Evolutionary conservation across 2,797 vertebrate genomes (phyloP).

Genomic region (Anabacerthia variegaticeps): DNA sequence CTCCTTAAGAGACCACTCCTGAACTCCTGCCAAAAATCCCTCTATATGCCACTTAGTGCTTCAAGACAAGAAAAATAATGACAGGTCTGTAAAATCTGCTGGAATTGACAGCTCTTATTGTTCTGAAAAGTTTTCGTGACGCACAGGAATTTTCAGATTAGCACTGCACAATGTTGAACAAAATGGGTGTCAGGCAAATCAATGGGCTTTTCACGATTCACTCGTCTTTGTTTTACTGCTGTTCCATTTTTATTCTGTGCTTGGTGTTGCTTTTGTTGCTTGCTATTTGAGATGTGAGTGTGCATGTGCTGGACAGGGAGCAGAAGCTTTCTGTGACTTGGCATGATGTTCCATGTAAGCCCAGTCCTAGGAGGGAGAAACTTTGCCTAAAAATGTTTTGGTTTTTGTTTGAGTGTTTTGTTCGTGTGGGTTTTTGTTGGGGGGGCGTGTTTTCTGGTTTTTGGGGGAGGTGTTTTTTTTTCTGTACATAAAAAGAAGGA

Average conservation of each 20-base stretch:
- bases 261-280: neutral
- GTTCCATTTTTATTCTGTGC: conserved; percentile 12
- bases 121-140: conserved; percentile 61
- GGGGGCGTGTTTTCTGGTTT: neutral
- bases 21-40: conserved; percentile 44
- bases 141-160: conserved; percentile 52
- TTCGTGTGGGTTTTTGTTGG: too few species aligned
- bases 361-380: neutral
- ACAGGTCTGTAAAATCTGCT: conserved; percentile 56
- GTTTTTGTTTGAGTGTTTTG: neutral
- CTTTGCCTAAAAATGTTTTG: neutral
- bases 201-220: conserved; percentile 21
- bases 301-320: neutral
- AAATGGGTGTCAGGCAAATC: conserved; percentile 58
- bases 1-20: neutral
- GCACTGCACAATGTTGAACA: conserved; percentile 20
- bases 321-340: neutral
- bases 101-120: conserved; percentile 61
- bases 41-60: conserved; percentile 24
- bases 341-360: neutral
- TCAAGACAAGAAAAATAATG: conserved; percentile 67
- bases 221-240: neutral
- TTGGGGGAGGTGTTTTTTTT: neutral
- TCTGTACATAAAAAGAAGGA: neutral
- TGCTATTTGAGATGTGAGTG: neutral